These are phyloP conservation scores for Phoxinus phoxinus DNA, from an alignment of 2,113 vertebrate species.

Conservation along the genomic window DNA sequence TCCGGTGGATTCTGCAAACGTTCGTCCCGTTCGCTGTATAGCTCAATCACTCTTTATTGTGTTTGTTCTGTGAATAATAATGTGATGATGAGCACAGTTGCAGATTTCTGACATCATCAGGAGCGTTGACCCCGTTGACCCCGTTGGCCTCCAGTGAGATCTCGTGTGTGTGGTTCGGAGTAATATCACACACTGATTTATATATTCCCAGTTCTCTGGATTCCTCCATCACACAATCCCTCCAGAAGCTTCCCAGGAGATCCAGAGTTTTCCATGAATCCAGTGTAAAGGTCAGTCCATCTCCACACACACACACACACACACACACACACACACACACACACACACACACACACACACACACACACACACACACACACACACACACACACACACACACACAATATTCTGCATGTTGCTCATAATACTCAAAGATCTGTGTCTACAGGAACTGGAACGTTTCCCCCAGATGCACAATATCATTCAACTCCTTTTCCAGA, in stretches of 20 bases:
- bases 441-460: not conserved
- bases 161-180: not conserved
- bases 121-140: not conserved
- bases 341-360: no score
- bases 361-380: no score
- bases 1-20: not conserved
- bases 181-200: not conserved
- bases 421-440: not conserved
- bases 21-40: not conserved
- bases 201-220: not conserved
- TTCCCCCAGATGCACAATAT: not conserved
- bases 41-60: not conserved
- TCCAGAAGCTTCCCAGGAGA: no score
- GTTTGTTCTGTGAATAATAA: not conserved
- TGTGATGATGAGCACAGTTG: not conserved
- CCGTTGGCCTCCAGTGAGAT: not conserved
- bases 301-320: not conserved
- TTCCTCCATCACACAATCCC: no score
- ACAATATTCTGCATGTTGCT: no score
- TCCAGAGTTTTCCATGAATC: not conserved
- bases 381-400: no score
- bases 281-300: not conserved
- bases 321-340: no score
- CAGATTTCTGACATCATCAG: not conserved
- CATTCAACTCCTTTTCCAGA: not conserved